Evolutionary conservation across 1,140 invertebrate species (phyloP).

Genomic region (Drosophila tsacasi): DNA sequence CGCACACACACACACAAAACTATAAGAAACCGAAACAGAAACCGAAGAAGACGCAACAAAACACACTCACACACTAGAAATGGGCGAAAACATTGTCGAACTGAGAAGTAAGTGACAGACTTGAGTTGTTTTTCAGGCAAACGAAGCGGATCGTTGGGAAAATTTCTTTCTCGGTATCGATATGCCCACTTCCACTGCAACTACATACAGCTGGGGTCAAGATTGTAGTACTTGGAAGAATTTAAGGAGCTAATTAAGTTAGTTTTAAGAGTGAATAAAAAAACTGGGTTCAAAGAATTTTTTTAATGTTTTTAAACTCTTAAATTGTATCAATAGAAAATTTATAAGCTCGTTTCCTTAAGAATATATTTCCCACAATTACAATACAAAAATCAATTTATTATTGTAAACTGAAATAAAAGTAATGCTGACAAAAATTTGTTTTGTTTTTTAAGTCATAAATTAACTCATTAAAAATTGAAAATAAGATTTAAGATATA

Average conservation of each 20-base stretch:
- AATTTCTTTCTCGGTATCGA: slow-evolving; percentile 62
- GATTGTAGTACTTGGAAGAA: neutral
- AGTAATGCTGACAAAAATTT: neutral
- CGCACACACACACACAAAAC: slow-evolving; percentile 16
- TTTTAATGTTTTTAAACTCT: neutral
- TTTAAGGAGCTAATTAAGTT: neutral
- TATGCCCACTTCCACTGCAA: slow-evolving; percentile 23
- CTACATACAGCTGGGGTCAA: neutral
- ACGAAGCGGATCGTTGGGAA: slow-evolving; percentile 72
- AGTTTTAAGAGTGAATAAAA: neutral
- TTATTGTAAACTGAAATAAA: neutral
- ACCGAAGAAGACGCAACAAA: slow-evolving; percentile 33
- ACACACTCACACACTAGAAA: slow-evolving; percentile 45
- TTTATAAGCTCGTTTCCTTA: neutral
- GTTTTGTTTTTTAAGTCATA: neutral
- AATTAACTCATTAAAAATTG: neutral
- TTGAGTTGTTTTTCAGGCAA: slow-evolving; percentile 45
- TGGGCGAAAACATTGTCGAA: slow-evolving; percentile 71
- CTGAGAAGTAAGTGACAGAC: slow-evolving; percentile 49
- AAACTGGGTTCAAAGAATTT: neutral
- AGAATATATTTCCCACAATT: neutral
- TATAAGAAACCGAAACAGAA: slow-evolving; percentile 37
- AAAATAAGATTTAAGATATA: too few species aligned
- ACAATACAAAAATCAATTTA: neutral
- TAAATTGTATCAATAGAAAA: neutral